A percentile compares a stretch with the other conserved stretches of the same genome.
These are phyloP conservation scores for Nomada fucata DNA, from an alignment of 2,888 invertebrate genomes.

Conservation along the genomic window DNA sequence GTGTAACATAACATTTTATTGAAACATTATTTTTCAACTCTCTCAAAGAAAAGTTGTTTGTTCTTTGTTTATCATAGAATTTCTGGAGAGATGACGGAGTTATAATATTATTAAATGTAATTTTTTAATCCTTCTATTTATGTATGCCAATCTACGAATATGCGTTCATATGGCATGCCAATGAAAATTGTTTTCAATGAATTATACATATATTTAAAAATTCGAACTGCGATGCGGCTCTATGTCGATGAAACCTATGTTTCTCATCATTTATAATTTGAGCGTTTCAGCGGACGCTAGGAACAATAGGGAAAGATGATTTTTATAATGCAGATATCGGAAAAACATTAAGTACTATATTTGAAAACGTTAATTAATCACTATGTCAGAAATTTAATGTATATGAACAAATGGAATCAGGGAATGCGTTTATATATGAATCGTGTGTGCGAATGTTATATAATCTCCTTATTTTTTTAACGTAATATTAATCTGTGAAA, in stretches of 20 bases:
- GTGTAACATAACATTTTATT: conserved; percentile 67
- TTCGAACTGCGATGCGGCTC: not conserved
- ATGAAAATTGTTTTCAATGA: conserved; percentile 9
- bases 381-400: conserved; percentile 28
- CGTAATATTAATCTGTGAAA: not conserved
- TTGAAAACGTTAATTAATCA: conserved; percentile 26
- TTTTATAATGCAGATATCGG: conserved; percentile 32
- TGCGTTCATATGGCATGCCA: conserved; percentile 7
- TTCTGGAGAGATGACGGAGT: conserved; percentile 2
- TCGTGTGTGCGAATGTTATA: conserved; percentile 45
- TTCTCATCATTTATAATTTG: conserved; percentile 20
- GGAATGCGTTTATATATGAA: conserved; percentile 33
- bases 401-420: conserved; percentile 24
- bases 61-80: conserved; percentile 26
- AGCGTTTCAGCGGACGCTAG: not conserved
- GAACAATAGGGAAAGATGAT: conserved; percentile 9
- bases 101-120: conserved; percentile 9
- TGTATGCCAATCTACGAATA: conserved; percentile 18
- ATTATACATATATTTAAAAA: conserved; percentile 19
- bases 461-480: not conserved
- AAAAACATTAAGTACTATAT: conserved; percentile 17
- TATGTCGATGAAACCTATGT: not conserved
- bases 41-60: conserved; percentile 13
- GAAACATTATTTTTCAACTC: conserved; percentile 40
- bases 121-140: conserved; percentile 12